Evolutionary conservation across 2,888 invertebrate species (phyloP), one percentile per base, ranked within the genome.

Genomic region (Athalia circularis): DNA sequence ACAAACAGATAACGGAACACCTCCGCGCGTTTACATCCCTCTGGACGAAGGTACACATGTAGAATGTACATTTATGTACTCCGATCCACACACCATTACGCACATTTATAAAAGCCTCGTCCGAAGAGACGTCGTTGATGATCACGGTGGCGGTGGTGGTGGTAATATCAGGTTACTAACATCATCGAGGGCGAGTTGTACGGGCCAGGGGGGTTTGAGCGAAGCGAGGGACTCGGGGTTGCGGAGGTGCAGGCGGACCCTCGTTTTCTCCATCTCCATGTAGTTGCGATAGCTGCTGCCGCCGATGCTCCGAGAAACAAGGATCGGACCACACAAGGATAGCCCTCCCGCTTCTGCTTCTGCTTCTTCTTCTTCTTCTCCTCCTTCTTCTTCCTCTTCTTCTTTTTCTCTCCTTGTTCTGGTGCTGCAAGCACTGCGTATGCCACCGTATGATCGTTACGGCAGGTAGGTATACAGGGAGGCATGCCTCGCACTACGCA

Each of bases 91-190:
- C 43, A 29, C 29, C 3, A 8, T 7, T 11, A 65, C 8, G 68
- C 29, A 68, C 7, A 64, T 64, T 87, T 87, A 85, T 84, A 84
- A 83, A 83, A 29, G 29, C 29, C 29, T 29, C 29, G 29, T 29
- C 2, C 29, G 29, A 29, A 29, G 0, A 29, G 29, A 29, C 29
- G 29, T 29, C 29, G 29, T 29, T 29, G 29, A 29, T 29, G 29
- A 29, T 29, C 2, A 29, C 2, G 29, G 29, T 86, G 85, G 82
- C 83, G 84, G 83, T 86, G 85, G 86, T 86, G 85, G 82, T 84
- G 85, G 82, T 76, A 78, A 85, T 87, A 88, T 88, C 87, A 85
- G 83, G 85, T 88, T 88, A 88, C 88, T 85, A 86, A 87, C 87
- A 85, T 87, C 87, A 88, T 87, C 86, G 87, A 85, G 86, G 87